Evolutionary conservation across 1,140 invertebrate genomes (phyloP), one percentile per base, ranked within the genome.

Genomic region (Probaryconus sp.): DNA sequence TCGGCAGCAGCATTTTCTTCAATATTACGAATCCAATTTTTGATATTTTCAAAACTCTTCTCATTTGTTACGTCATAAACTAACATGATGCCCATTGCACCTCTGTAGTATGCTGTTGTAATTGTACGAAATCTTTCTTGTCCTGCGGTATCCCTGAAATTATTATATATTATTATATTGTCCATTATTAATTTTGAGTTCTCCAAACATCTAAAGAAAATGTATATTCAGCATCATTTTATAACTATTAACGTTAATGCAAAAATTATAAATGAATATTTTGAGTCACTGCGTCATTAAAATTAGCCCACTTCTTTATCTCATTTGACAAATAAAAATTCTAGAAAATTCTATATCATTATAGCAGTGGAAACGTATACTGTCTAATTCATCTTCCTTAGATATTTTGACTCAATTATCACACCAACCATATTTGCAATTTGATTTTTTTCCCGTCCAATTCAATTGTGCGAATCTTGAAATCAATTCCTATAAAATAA

Each of bases 71-170:
- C 97, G 86, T 99, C 98, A 87, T 99, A 99, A 5, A 99, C 97
- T 69, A 99, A 90, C 96, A 99, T 99, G 37, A 99, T 99, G 56
- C 98, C 98, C 97, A 99, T 99, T 17, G 98, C 97, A 20, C 97
- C 97, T 80, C 97, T 91, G 89, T 99, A 99, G 85, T 99, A 99
- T 1, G 97, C 97, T 55, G 97, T 99, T 26, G 98, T 99, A 82
- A 99, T 99, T 43, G 97, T 99, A 83, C 97, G 93, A 89, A 99
- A 99, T 79, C 98, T 92, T 87, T 96, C 93, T 88, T 99, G 97
- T 0, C 97, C 97, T 17, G 97, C 97, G 65, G 97, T 99, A 83
- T 98, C 97, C 95, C 95, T 96, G 77, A 40, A 87, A 83, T 45
- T 33, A 58, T 2, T n/a, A 42, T 13, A 20, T 9, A 18, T n/a